Conservation (phyloP, 1,140 invertebrate genomes). For the Melitaea cinxia region DNA sequence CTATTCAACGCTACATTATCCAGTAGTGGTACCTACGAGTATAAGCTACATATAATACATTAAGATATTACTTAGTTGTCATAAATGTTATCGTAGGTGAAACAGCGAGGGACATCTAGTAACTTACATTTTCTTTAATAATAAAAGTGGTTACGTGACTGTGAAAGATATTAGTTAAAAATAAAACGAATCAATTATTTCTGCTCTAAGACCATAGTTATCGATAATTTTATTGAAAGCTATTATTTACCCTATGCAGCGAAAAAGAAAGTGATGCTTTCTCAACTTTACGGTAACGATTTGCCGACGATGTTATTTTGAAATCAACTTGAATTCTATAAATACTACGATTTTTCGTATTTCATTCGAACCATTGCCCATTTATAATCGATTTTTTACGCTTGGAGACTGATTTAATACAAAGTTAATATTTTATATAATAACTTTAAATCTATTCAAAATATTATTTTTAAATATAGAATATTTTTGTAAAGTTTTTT, state of each 20-base stretch:
- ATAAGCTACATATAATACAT: no score
- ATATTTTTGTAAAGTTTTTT: background rate
- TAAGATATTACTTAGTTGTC: no score
- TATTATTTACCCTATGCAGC: slow-evolving; percentile 57
- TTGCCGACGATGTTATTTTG: slow-evolving; percentile 23
- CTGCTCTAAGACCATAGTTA: slow-evolving; percentile 40
- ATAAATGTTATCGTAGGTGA: background rate
- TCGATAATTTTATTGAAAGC: slow-evolving; percentile 55
- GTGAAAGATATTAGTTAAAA: slow-evolving; percentile 15
- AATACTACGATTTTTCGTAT: slow-evolving; percentile 1
- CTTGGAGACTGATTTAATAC: background rate
- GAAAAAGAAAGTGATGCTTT: slow-evolving; percentile 62
- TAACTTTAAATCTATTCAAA: background rate
- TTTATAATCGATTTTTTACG: background rate
- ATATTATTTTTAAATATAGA: background rate
- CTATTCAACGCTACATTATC: no score
- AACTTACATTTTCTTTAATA: slow-evolving; percentile 12
- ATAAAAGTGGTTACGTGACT: slow-evolving; percentile 26
- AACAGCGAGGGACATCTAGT: background rate
- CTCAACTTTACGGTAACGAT: slow-evolving; percentile 43
- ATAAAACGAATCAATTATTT: slow-evolving; percentile 46
- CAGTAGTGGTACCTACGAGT: no score
- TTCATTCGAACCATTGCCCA: background rate
- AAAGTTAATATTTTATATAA: background rate
- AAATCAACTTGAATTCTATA: slow-evolving; percentile 3